Conservation (phyloP, 2,888 invertebrate species). For the Tupiocoris notatus region DNA sequence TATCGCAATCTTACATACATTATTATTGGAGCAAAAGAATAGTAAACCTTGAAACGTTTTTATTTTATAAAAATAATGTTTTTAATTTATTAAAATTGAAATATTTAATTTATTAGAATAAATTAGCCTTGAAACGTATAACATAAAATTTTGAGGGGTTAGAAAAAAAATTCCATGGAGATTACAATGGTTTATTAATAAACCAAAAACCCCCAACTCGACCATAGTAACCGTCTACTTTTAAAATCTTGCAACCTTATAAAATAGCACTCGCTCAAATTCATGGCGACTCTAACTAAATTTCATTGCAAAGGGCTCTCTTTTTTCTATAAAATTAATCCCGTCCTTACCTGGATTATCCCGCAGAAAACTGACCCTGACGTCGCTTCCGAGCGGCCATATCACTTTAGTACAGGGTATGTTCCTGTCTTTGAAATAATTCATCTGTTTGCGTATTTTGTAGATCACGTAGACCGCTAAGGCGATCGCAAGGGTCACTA, state of each 20-base stretch:
- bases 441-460: slow-evolving; percentile 12
- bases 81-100: no score
- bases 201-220: slow-evolving; percentile 28
- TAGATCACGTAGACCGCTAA: neutral
- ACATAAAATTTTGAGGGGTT: no score
- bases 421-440: slow-evolving; percentile 21
- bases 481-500: neutral
- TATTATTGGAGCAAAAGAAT: neutral
- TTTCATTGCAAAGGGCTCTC: neutral
- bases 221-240: neutral
- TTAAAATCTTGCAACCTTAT: slow-evolving; percentile 29
- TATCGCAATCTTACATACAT: no score
- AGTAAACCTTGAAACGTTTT: no score
- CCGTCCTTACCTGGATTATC: neutral
- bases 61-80: no score
- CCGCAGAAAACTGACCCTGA: neutral
- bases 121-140: no score
- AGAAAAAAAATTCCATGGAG: no score
- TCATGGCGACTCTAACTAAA: no score
- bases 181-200: no score
- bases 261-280: no score
- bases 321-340: neutral
- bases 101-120: no score
- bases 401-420: slow-evolving; percentile 7
- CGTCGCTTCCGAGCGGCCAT: slow-evolving; percentile 20